These are phyloP conservation scores for Alethe diademata DNA, from an alignment of 2,113 vertebrate species.

Conservation along the genomic window DNA sequence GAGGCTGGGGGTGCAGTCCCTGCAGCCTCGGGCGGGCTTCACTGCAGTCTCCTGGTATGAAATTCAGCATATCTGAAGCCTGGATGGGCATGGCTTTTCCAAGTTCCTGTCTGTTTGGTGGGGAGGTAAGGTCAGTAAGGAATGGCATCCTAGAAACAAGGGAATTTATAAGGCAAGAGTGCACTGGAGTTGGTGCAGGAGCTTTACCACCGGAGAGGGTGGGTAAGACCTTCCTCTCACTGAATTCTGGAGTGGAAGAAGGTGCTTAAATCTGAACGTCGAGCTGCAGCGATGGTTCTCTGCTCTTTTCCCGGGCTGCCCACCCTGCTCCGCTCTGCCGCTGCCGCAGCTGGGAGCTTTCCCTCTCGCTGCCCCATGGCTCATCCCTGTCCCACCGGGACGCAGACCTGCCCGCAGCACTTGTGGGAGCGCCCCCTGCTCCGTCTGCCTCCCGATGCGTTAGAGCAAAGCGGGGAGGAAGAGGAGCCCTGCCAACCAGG, in stretches of 20 bases:
- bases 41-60: fast-evolving
- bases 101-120: background rate
- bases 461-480: background rate
- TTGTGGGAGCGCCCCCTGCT: fast-evolving
- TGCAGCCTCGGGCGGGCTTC: background rate
- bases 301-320: background rate
- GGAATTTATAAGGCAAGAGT: background rate
- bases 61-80: fast-evolving
- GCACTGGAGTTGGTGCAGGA: background rate
- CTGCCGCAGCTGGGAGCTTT: fast-evolving
- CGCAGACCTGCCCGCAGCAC: background rate
- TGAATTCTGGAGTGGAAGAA: background rate
- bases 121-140: background rate
- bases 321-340: fast-evolving
- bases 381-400: background rate
- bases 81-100: background rate
- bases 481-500: background rate
- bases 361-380: background rate
- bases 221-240: background rate
- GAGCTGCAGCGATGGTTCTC: background rate
- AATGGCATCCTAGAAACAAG: background rate
- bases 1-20: background rate
- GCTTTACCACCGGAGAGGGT: fast-evolving
- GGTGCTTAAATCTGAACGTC: background rate
- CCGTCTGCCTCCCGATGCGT: fast-evolving